phyloP scores from a whole-genome alignment of 2,888 invertebrate genomes.

The Bursaphelenchus okinawaensis region DNA sequence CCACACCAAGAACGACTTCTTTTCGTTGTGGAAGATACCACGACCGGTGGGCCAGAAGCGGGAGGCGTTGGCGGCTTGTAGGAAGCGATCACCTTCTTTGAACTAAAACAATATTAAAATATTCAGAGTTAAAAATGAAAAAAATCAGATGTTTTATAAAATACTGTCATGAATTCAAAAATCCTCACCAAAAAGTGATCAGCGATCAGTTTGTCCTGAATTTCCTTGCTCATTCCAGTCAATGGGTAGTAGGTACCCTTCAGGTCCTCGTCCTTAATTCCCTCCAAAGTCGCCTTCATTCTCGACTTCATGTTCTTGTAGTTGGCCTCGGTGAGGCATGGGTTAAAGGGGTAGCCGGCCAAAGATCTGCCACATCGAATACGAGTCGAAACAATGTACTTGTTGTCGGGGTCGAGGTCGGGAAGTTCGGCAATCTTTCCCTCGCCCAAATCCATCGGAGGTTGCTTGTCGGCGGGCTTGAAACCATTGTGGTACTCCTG shows the following conservation, averaged over 20 bases:
- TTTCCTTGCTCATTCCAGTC: slow-evolving; percentile 71
- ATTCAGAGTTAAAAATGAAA: no score
- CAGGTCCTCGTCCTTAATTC: slow-evolving; percentile 67
- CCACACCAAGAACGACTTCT: slow-evolving; percentile 75
- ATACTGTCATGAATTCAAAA: no score
- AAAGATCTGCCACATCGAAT: slow-evolving; percentile 76
- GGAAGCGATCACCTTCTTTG: slow-evolving; percentile 31
- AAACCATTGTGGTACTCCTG: slow-evolving; percentile 85
- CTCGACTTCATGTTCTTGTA: slow-evolving; percentile 81
- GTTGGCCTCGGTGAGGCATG: slow-evolving; percentile 78
- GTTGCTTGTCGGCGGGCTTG: slow-evolving; percentile 79
- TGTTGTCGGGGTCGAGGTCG: slow-evolving; percentile 62
- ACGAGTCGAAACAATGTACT: slow-evolving; percentile 85
- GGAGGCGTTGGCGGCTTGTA: slow-evolving; percentile 55
- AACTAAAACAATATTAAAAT: no score
- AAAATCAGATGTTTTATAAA: no score
- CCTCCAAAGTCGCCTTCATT: slow-evolving; percentile 35
- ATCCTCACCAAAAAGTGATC: slow-evolving; percentile 77
- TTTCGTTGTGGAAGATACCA: slow-evolving; percentile 77
- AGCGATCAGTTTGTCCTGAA: slow-evolving; percentile 88
- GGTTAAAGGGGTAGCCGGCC: slow-evolving; percentile 88
- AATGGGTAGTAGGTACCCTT: slow-evolving; percentile 90
- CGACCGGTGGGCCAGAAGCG: slow-evolving; percentile 81
- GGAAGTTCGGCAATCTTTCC: slow-evolving; percentile 66
- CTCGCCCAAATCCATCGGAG: slow-evolving; percentile 80